Evolutionary conservation across 2,888 invertebrate species (phyloP).

Genomic region (Chelonus formosanus): DNA sequence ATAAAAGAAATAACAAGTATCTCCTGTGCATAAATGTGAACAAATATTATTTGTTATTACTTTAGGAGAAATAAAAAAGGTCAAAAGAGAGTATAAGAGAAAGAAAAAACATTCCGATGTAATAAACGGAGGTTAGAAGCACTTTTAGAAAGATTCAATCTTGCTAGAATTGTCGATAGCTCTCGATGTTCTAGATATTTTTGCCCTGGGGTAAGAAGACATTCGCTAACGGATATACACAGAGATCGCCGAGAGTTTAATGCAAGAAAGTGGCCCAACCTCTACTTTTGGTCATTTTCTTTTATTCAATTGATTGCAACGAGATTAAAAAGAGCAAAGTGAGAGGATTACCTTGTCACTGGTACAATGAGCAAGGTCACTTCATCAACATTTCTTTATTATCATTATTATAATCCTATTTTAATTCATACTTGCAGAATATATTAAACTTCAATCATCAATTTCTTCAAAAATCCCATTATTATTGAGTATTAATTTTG

Average conservation of each 20-base stretch:
- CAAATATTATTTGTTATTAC: not conserved
- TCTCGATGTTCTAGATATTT: slow-evolving; percentile 29
- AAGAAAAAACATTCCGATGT: not conserved
- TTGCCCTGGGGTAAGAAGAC: slow-evolving; percentile 27
- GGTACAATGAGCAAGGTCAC: slow-evolving; percentile 19
- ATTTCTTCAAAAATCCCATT: no score
- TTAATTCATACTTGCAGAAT: no score
- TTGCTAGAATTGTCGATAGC: slow-evolving; percentile 4
- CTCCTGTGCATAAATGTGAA: no score
- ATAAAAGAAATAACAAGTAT: no score
- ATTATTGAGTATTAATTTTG: no score
- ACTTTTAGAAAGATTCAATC: not conserved
- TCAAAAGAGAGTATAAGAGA: not conserved
- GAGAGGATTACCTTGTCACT: slow-evolving; percentile 3
- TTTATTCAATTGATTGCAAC: slow-evolving; percentile 18
- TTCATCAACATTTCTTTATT: not conserved
- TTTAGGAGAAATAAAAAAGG: not conserved
- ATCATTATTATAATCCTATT: no score
- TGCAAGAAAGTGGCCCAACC: slow-evolving; percentile 31
- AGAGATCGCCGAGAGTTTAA: not conserved
- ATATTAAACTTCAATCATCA: no score
- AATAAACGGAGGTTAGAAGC: not conserved
- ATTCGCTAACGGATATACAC: slow-evolving; percentile 19
- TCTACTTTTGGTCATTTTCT: slow-evolving; percentile 5
- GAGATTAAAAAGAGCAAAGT: slow-evolving; percentile 1